Base-by-base conservation (phyloP, 2,797 vertebrate species). In the Borostomias antarcticus region DNA sequence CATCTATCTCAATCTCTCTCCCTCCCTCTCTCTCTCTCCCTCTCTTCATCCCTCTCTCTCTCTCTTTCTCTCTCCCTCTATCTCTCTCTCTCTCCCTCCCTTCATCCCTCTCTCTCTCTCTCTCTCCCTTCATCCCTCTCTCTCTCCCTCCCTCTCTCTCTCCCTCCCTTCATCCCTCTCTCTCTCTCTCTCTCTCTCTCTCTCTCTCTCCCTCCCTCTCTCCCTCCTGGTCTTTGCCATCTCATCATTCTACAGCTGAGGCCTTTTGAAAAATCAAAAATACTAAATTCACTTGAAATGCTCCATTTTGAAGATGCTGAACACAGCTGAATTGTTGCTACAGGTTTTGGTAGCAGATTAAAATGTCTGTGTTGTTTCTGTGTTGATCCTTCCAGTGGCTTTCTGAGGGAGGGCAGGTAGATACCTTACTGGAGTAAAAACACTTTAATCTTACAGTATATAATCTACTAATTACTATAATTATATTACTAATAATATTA, bases 201-300 rank as follows among this genome's bases (percentile, higher is more conserved):
- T 19, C 52, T 9, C 26, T 30, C 28, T n/a, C 11, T 52, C 5
- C 13, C 30, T 37, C 56, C 37, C 8, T 58, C 17, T 35, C 11
- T 37, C 32, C 19, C 32, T 37, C 35, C 43, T 2, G 1, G 11
- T 6, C 2, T 5, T 15, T 8, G 9, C 17, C 6, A 15, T 29
- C 4, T 1, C 25, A 57, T 28, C 28, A 21, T 66, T 56, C 62
- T 77, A 76, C 85, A 84, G 85, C 86, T 89, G 87, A 66, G 81
- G 75, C 84, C 83, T 83, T 80, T 76, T 82, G 76, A 69, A 66
- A 51, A 70, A 67, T 85, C 80, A 86, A 85, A 87, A 71, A 70
- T 74, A 61, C 58, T 60, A 66, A 77, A 69, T 70, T 59, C 51
- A 59, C 45, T 77, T 72, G 76, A 40, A 83, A 76, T 75, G 66